A percentile compares a stretch with the other conserved stretches of the same genome.
phyloP scores from a whole-genome alignment of 2,888 invertebrate species.

The Tromatobia lineatoria region DNA sequence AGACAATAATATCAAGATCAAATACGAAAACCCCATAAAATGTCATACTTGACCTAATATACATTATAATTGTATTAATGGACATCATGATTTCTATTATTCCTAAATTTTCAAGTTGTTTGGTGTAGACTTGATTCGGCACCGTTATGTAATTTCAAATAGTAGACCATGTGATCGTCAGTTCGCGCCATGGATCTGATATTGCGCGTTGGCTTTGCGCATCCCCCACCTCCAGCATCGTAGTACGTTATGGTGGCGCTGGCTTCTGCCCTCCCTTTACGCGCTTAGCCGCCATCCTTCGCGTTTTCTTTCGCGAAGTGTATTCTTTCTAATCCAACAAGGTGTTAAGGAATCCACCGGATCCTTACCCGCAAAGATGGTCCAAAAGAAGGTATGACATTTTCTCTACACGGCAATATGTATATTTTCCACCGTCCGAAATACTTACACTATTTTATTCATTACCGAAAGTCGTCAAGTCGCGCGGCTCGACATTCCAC shows the following conservation, averaged over 20 bases:
- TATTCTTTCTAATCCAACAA: conserved; percentile 73
- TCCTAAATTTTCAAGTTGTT: too few relatives aligned
- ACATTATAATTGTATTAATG: too few relatives aligned
- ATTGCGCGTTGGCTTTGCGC: conserved; percentile 37
- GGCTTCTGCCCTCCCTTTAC: conserved; percentile 73
- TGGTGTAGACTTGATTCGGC: too few relatives aligned
- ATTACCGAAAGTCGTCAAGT: conserved; percentile 53
- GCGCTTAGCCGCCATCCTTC: conserved; percentile 74
- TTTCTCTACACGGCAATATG: conserved; percentile 18
- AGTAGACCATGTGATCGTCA: neutral
- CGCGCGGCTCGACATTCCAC: conserved; percentile 17
- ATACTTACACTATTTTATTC: conserved; percentile 23
- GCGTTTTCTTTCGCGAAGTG: conserved; percentile 73
- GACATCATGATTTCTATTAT: too few relatives aligned
- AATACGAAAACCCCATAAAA: too few relatives aligned
- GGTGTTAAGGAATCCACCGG: conserved; percentile 75
- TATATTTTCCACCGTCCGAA: conserved; percentile 71
- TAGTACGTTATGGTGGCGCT: conserved; percentile 48
- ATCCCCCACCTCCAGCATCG: neutral
- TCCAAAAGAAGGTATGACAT: conserved; percentile 81
- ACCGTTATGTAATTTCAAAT: too few relatives aligned
- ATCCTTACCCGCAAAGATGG: conserved; percentile 77
- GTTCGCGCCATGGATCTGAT: neutral
- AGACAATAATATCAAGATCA: too few relatives aligned
- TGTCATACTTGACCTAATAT: too few relatives aligned